Evolutionary conservation across 2,888 invertebrate species (phyloP), one percentile per base, ranked within the genome.

Genomic region (Camptogramma bilineatum): DNA sequence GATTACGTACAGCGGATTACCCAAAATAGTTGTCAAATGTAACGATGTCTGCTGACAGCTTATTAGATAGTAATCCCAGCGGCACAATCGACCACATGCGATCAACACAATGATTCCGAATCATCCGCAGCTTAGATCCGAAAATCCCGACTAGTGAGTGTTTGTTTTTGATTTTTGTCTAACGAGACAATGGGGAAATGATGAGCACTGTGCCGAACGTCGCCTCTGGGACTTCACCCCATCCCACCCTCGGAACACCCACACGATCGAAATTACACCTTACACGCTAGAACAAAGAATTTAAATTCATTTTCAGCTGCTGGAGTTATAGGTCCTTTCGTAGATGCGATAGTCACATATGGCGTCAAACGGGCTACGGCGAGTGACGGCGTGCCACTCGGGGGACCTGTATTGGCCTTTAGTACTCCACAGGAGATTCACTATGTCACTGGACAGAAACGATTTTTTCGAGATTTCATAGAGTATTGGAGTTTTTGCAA

Each of bases 131-230:
- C 87, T 89, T 86, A 88, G 87, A 85, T 83, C 86, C 87, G 80
- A 88, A 90, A 91, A 91, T 90, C 90, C 87, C 84, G 73, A 79
- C 81, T 80, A 82, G 73, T 71, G 86, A 87, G 86, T 91, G 92
- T 92, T 92, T 93, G 91, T 91, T 91, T 92, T 92, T 92, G 91
- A 92, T 93, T 93, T 93, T 92, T 91, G 92, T 92, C 88, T 92
- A 93, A 92, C 92, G 91, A 92, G 91, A 92, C 93, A 93, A 93
- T 93, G 90, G 93, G 93, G 92, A 91, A 91, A 92, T 91, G 93
- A 92, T 92, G 93, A 93, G 91, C 89, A 84, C 86, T 83, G 88
- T 81, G 85, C 86, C 79, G 84, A 83, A 87, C 88, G 85, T 85
- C 82, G 85, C 93, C 91, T 89, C 76, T 90, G 92, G 92, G 92